Evolutionary conservation across 35 echinoderm and acorn worm species (phyloP).

Genomic region (Nesometra sesokonis): DNA sequence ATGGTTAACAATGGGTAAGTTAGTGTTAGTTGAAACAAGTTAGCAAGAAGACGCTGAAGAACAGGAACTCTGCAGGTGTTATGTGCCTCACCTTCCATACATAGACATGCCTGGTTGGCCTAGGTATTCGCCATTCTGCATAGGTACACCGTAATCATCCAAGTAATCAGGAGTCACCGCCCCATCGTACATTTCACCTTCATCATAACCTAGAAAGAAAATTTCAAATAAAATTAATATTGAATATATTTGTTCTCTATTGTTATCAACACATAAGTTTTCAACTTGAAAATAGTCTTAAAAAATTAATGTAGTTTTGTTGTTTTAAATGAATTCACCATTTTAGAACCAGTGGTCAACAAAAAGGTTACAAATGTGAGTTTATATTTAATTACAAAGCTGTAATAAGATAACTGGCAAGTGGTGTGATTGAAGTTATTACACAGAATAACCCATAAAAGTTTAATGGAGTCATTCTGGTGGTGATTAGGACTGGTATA

Average conservation of each 20-base stretch:
- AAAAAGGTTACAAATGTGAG: no score
- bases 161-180: slow-evolving; percentile 82
- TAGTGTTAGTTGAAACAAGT: neutral
- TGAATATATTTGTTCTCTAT: neutral
- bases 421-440: no score
- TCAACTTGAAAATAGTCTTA: neutral
- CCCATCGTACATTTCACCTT: slow-evolving; percentile 96
- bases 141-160: slow-evolving; percentile 79
- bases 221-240: neutral
- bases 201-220: slow-evolving; percentile 66
- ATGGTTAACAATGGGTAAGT: no score
- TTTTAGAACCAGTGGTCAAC: no score
- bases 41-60: neutral
- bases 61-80: neutral
- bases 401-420: no score
- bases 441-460: no score
- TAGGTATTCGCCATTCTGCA: slow-evolving; percentile 74
- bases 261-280: neutral
- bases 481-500: no score
- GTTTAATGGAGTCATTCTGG: no score
- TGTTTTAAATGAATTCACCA: neutral
- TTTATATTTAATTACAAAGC: no score
- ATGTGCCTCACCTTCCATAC: slow-evolving; percentile 63
- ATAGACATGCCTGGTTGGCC: slow-evolving; percentile 50
- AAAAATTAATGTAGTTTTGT: neutral